Conservation (phyloP, 1,140 invertebrate species). For the Globodera ellingtonae region DNA sequence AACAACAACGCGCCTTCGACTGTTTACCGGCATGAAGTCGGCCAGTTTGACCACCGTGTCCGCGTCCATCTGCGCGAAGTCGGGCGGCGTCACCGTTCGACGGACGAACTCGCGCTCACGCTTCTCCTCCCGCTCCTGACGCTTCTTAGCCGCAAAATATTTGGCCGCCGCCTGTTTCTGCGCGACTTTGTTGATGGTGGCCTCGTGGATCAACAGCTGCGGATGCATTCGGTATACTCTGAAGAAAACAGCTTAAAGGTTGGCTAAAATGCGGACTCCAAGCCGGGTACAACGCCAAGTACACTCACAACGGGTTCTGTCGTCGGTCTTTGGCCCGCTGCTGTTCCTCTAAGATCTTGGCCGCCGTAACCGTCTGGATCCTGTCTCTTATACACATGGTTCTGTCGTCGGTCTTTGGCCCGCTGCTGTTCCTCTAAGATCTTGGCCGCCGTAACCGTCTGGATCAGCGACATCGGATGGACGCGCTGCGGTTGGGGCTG, state of each 20-base stretch:
- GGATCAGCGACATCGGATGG: constrained; percentile 10
- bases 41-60: constrained; percentile 22
- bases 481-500: neutral
- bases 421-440: constrained; percentile 14
- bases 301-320: constrained; percentile 1
- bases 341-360: too few relatives aligned
- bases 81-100: constrained; percentile 4
- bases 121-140: neutral
- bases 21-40: constrained; percentile 17
- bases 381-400: too few relatives aligned
- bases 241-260: neutral
- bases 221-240: constrained; percentile 20
- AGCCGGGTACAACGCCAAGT: neutral
- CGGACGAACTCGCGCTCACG: neutral
- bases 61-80: neutral
- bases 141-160: constrained; percentile 9
- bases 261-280: neutral
- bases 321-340: too few relatives aligned
- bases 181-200: constrained; percentile 11
- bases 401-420: neutral
- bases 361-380: too few relatives aligned
- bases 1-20: neutral
- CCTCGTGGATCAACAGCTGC: constrained; percentile 18
- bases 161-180: constrained; percentile 15
- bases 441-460: constrained; percentile 14